phyloP scores from a whole-genome alignment of 2,797 vertebrate species.

The Geotria australis region DNA sequence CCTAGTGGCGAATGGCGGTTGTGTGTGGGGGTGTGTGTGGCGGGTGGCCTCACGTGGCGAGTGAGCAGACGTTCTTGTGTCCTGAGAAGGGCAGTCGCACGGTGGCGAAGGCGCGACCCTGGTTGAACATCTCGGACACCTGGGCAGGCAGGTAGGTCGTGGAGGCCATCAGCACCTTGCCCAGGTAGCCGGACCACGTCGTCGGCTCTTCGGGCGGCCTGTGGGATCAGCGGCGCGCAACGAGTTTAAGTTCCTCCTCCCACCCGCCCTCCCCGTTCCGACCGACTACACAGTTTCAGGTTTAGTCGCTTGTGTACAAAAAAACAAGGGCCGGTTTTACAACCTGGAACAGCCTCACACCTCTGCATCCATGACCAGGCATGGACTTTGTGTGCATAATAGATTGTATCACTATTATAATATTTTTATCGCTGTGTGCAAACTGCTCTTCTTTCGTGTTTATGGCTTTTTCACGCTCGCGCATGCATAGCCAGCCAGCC shows the following conservation, averaged over 20 bases:
- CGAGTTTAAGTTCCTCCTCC: neutral
- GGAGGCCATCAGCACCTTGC: constrained; percentile 80
- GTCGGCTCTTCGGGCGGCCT: constrained; percentile 91
- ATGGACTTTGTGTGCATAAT: too few relatives aligned
- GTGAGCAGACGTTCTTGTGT: constrained; percentile 85
- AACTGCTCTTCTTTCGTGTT: too few relatives aligned
- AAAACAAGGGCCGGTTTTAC: too few relatives aligned
- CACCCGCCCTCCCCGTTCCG: neutral
- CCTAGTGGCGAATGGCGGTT: too few relatives aligned
- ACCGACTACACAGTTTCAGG: too few relatives aligned
- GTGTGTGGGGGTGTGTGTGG: neutral
- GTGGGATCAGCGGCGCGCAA: neutral
- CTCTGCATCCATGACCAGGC: too few relatives aligned
- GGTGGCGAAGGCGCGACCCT: constrained; percentile 82
- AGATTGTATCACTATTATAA: too few relatives aligned
- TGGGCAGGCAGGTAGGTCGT: constrained; percentile 87
- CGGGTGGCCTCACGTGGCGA: constrained; percentile 41
- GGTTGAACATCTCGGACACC: constrained; percentile 96
- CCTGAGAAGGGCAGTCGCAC: constrained; percentile 87
- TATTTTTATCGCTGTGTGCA: too few relatives aligned
- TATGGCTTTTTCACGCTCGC: too few relatives aligned
- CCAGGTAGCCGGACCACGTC: constrained; percentile 87
- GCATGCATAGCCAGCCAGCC: too few relatives aligned
- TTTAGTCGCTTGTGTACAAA: too few relatives aligned
- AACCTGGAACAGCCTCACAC: too few relatives aligned